Evolutionary conservation across 2,797 vertebrate genomes (phyloP).

Genomic region (Sebastes taczanowskii): DNA sequence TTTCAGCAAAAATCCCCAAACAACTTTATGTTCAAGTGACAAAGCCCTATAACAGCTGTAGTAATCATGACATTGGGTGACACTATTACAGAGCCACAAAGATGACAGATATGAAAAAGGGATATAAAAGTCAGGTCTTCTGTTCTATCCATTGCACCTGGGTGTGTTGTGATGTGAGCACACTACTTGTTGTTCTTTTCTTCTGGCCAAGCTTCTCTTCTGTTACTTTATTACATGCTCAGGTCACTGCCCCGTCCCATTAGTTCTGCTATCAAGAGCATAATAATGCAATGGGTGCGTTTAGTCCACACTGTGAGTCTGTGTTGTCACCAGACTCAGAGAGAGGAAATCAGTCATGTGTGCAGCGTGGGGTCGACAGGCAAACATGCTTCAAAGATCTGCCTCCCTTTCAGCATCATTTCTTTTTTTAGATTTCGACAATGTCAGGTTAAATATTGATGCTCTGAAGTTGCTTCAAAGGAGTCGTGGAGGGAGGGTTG

Average conservation of each 20-base stretch:
- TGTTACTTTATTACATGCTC: not conserved
- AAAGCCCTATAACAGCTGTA: not conserved
- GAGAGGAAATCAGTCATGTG: slow-evolving; percentile 43
- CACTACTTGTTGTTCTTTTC: too few relatives aligned
- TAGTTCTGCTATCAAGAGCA: slow-evolving; percentile 19
- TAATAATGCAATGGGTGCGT: not conserved
- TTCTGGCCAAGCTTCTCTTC: not conserved
- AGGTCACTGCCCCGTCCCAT: slow-evolving; percentile 56
- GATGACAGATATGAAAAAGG: too few relatives aligned
- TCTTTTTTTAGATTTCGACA: slow-evolving; percentile 69
- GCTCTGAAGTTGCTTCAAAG: slow-evolving; percentile 62
- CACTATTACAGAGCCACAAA: not conserved
- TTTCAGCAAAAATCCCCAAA: not conserved
- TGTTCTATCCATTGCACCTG: too few relatives aligned
- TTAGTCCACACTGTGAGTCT: not conserved
- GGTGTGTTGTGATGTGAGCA: too few relatives aligned
- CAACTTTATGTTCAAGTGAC: not conserved
- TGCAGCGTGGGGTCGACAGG: slow-evolving; percentile 33
- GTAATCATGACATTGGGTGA: not conserved
- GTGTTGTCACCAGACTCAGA: slow-evolving; percentile 16
- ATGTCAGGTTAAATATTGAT: slow-evolving; percentile 73
- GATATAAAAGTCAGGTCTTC: too few relatives aligned
- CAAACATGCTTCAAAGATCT: slow-evolving; percentile 55
- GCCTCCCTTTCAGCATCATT: slow-evolving; percentile 50
- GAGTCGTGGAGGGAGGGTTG: not conserved